Evolutionary conservation across 2,113 vertebrate species (phyloP), one percentile per base, ranked within the genome.

Genomic region (Rhea pennata): DNA sequence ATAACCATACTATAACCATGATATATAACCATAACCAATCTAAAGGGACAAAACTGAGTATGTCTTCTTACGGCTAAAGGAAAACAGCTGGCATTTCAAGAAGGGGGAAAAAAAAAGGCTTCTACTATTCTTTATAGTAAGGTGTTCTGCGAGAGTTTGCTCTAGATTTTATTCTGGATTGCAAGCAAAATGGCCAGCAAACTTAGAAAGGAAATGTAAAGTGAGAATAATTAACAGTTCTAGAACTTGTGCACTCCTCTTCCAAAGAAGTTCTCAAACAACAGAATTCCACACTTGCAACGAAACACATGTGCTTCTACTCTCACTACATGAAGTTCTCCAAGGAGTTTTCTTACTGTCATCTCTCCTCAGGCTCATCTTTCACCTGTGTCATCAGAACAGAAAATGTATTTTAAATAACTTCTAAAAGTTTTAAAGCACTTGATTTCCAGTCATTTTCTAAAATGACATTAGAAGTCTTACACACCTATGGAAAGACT

Each of bases 381-480:
- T 77, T 42, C 8, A 8, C 21, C 62, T n/a, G 15, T 3, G 59
- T 65, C 67, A 65, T 39, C 81, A 82, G 62, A 96, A 80, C 50
- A 61, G 71, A 87, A 82, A 70, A 66, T 6, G 1, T n/a, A 73
- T 66, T 84, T 76, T 48, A 92, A 95, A 81, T 12, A 79, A 48
- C 66, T 92, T 75, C 77, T 54, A 42, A 81, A 86, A 91, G 78
- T 91, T 89, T 54, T 31, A 36, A 64, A 93, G 82, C 39, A 20
- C 94, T 84, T 92, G 84, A 84, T 93, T 95, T 97, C 95, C 93
- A 91, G 92, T 67, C 81, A 87, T 94, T 94, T 94, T 66, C 91
- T 27, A 87, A 48, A 92, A 95, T 70, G 40, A 94, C 7, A 3
- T 83, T 72, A 89, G 42, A 88, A 73, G 19, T 93, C 92, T 92